These are phyloP conservation scores for Tridacna gigas DNA, from an alignment of 2,888 invertebrate genomes.

Conservation along the genomic window DNA sequence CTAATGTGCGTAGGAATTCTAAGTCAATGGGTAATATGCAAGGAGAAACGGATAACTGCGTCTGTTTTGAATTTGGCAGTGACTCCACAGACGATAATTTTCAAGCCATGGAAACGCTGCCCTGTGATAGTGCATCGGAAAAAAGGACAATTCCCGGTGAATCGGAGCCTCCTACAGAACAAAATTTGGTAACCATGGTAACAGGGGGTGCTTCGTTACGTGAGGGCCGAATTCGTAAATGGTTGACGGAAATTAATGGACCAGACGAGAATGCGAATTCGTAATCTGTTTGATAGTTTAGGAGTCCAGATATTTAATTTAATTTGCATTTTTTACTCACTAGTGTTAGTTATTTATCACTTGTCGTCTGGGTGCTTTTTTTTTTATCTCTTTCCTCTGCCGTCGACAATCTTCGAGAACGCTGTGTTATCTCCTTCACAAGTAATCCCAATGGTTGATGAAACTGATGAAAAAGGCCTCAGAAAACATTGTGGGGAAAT, in stretches of 20 bases:
- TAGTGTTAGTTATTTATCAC: no score
- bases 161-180: conserved; percentile 24
- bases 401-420: no score
- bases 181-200: conserved; percentile 65
- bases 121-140: conserved; percentile 49
- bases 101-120: conserved; percentile 33
- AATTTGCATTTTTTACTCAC: no score
- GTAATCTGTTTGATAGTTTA: conserved; percentile 11
- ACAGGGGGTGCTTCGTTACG: conserved; percentile 64
- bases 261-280: conserved; percentile 57
- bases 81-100: conserved; percentile 59
- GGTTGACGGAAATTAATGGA: conserved; percentile 75
- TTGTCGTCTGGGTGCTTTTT: no score
- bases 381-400: no score
- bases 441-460: no score
- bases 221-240: conserved; percentile 77
- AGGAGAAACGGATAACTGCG: conserved; percentile 51
- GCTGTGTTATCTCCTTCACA: no score
- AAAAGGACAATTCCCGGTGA: conserved; percentile 30
- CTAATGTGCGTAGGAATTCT: conserved; percentile 63
- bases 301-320: neutral
- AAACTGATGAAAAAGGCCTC: no score
- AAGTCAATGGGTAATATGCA: conserved; percentile 69
- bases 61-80: conserved; percentile 58
- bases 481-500: no score